These are phyloP conservation scores for Chaetura pelagica DNA, from an alignment of 2,113 vertebrate genomes.

Conservation along the genomic window DNA sequence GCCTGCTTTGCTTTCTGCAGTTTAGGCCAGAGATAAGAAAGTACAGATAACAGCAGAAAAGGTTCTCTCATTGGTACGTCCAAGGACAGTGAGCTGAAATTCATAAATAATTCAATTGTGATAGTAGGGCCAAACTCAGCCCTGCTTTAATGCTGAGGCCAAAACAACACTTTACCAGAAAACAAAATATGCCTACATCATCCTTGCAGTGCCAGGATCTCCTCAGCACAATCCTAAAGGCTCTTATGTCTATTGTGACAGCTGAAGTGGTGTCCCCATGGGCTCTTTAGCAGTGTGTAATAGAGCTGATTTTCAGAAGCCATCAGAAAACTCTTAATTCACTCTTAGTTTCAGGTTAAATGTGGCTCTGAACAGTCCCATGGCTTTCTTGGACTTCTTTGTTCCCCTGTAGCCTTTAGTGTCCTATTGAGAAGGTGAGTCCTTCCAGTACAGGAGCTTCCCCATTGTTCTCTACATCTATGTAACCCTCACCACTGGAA, in stretches of 20 bases:
- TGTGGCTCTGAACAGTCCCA: not conserved
- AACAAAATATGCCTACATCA: not conserved
- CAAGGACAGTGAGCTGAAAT: slow-evolving; percentile 21
- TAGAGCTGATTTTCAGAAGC: not conserved
- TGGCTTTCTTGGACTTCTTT: not conserved
- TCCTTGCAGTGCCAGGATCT: not conserved
- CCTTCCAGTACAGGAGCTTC: not conserved
- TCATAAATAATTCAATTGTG: slow-evolving; percentile 7
- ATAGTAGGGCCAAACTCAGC: not conserved
- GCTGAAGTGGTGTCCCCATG: not conserved
- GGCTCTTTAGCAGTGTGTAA: not conserved
- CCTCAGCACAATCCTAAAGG: not conserved
- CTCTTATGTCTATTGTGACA: not conserved
- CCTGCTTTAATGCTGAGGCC: not conserved
- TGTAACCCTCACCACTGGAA: not conserved
- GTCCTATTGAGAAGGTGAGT: not conserved
- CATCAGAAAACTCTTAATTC: not conserved
- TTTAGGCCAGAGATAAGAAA: slow-evolving; percentile 26
- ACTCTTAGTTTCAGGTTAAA: not conserved
- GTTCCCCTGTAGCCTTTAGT: not conserved
- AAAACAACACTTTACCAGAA: not conserved
- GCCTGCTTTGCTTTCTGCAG: not conserved
- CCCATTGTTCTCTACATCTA: fast-evolving
- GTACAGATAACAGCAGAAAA: not conserved
- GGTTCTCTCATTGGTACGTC: not conserved